These are phyloP conservation scores for Euleptes europaea DNA, from an alignment of 2,113 vertebrate genomes.

Conservation along the genomic window DNA sequence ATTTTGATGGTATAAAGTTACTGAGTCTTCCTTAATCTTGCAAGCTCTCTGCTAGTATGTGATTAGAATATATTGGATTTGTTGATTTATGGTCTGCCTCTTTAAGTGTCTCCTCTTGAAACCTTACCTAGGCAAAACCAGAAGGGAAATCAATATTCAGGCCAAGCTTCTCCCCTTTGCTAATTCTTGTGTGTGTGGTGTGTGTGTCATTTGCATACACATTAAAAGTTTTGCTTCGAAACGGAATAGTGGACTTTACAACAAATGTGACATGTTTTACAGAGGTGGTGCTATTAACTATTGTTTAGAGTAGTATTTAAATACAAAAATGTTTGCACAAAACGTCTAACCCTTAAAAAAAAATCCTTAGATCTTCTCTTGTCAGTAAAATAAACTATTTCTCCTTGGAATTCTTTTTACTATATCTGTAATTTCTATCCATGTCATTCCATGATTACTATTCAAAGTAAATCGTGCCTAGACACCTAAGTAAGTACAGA, in stretches of 20 bases:
- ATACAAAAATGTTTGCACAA: background rate
- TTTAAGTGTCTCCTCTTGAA: slow-evolving; percentile 34
- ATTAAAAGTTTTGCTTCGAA: slow-evolving; percentile 35
- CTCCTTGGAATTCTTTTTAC: slow-evolving; percentile 46
- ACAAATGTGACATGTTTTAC: background rate
- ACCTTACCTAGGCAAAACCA: slow-evolving; percentile 34
- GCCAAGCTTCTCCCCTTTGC: slow-evolving; percentile 42
- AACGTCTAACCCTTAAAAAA: background rate
- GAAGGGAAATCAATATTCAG: slow-evolving; percentile 41
- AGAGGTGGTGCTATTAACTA: background rate
- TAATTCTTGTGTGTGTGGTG: slow-evolving; percentile 50
- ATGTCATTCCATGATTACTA: slow-evolving; percentile 17
- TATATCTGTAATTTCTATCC: slow-evolving; percentile 22
- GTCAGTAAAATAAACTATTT: slow-evolving; percentile 34
- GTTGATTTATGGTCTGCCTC: slow-evolving; percentile 37
- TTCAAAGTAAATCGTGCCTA: slow-evolving; percentile 57
- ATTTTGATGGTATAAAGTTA: slow-evolving; percentile 21
- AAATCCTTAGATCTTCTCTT: slow-evolving; percentile 41
- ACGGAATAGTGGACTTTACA: background rate
- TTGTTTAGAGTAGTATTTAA: slow-evolving; percentile 4
- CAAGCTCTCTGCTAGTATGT: slow-evolving; percentile 21
- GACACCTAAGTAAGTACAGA: slow-evolving; percentile 50
- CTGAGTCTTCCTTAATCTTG: slow-evolving; percentile 39
- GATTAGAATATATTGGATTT: slow-evolving; percentile 7
- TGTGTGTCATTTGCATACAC: slow-evolving; percentile 51